Evolutionary conservation across 2,797 vertebrate species (phyloP).

Genomic region (Avahi laniger): DNA sequence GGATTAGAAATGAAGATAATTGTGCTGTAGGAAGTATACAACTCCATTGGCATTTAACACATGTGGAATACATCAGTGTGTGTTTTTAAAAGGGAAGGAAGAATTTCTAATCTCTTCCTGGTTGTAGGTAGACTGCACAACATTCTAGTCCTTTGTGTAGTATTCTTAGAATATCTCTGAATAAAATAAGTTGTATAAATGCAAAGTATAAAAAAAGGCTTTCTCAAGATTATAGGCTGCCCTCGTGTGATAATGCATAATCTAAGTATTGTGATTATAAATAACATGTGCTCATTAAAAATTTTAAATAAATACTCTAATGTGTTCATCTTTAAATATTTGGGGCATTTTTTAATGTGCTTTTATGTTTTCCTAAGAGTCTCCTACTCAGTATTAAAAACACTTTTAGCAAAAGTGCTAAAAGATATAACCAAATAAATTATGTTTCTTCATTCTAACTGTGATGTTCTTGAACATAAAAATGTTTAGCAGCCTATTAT

Average conservation of each 20-base stretch:
- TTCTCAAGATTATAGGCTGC: constrained; percentile 33
- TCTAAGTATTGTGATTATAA: constrained; percentile 28
- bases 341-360: neutral
- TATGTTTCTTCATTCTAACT: constrained; percentile 62
- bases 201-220: constrained; percentile 34
- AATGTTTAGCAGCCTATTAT: constrained; percentile 71
- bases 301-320: neutral
- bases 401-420: constrained; percentile 25
- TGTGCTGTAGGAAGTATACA: neutral
- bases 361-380: constrained; percentile 43
- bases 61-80: neutral
- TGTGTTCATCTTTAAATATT: constrained; percentile 24
- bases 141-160: neutral
- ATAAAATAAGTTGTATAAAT: constrained; percentile 41
- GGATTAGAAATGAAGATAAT: constrained; percentile 15
- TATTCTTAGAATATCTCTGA: neutral
- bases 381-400: constrained; percentile 57
- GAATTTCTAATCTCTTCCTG: neutral
- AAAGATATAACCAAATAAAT: constrained; percentile 73
- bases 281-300: constrained; percentile 35
- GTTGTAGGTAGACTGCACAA: neutral
- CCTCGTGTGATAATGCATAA: neutral
- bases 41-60: neutral
- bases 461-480: constrained; percentile 68
- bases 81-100: neutral